These are phyloP conservation scores for Coremacera marginata DNA, from an alignment of 2,888 invertebrate genomes.

Conservation along the genomic window DNA sequence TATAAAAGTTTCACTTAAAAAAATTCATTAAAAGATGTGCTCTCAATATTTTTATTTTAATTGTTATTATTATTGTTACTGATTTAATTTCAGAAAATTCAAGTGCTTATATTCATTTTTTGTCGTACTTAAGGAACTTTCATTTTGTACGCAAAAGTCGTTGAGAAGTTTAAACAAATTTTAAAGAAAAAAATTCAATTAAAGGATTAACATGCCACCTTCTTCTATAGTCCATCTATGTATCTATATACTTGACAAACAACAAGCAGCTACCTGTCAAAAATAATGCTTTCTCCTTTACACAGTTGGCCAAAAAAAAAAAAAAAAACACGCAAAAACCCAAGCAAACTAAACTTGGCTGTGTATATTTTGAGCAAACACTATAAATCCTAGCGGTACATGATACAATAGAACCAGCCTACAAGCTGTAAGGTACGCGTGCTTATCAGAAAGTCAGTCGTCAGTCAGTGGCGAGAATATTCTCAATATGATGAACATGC, in stretches of 20 bases:
- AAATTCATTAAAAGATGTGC: too few relatives aligned
- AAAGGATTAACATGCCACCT: constrained; percentile 23
- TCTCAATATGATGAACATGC: neutral
- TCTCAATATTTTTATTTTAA: too few relatives aligned
- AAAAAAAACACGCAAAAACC: constrained; percentile 37
- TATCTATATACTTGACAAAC: neutral
- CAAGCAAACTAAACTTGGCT: constrained; percentile 46
- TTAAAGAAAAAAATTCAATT: neutral
- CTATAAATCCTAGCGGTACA: constrained; percentile 44
- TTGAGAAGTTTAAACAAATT: neutral
- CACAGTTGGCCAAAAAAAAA: constrained; percentile 22
- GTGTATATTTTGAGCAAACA: constrained; percentile 36
- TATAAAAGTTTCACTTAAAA: too few relatives aligned
- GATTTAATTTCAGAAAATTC: too few relatives aligned
- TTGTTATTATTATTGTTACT: too few relatives aligned
- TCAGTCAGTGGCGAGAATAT: neutral
- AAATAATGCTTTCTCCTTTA: constrained; percentile 25
- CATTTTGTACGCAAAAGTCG: too few relatives aligned
- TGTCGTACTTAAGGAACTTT: too few relatives aligned
- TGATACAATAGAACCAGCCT: constrained; percentile 33
- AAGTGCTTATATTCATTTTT: too few relatives aligned
- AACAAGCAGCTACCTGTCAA: neutral
- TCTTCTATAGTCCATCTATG: neutral
- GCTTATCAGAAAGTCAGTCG: neutral
- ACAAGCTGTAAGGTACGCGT: neutral